These are phyloP conservation scores for Fringilla coelebs DNA, from an alignment of 2,797 vertebrate species.

Conservation along the genomic window DNA sequence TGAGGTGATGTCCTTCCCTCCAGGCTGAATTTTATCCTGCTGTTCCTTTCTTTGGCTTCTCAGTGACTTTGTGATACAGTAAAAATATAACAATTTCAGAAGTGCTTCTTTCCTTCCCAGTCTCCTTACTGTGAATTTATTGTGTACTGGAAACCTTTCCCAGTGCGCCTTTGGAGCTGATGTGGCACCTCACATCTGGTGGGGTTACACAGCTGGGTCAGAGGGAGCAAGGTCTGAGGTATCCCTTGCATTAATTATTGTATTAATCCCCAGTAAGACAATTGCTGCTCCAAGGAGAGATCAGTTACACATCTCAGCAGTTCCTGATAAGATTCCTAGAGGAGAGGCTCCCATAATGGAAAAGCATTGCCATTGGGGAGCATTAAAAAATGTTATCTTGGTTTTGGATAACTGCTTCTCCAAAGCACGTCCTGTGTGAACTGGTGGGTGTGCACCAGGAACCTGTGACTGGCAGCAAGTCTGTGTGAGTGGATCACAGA, in stretches of 20 bases:
- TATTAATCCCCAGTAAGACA: background rate
- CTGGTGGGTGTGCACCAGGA: slow-evolving; percentile 71
- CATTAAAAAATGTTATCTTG: background rate
- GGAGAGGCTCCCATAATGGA: background rate
- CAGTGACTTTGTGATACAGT: background rate
- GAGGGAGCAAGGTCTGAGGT: background rate
- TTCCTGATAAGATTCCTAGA: background rate
- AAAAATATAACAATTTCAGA: background rate
- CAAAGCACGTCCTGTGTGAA: background rate
- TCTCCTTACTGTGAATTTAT: background rate
- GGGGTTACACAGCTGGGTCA: background rate
- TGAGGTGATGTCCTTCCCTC: background rate
- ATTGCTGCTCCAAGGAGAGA: background rate
- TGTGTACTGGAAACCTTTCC: background rate
- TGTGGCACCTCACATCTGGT: background rate
- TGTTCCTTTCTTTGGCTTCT: background rate
- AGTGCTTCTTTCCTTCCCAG: background rate
- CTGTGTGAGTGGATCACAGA: slow-evolving; percentile 75
- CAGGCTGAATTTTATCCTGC: background rate
- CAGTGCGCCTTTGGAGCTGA: background rate
- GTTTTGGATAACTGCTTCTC: background rate
- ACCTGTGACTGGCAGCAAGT: slow-evolving; percentile 81
- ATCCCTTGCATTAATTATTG: background rate
- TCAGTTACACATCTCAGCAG: background rate
- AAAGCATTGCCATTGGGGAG: background rate